Evolutionary conservation across 2,888 invertebrate genomes (phyloP), one percentile per base, ranked within the genome.

Genomic region (Oscheius sp.): DNA sequence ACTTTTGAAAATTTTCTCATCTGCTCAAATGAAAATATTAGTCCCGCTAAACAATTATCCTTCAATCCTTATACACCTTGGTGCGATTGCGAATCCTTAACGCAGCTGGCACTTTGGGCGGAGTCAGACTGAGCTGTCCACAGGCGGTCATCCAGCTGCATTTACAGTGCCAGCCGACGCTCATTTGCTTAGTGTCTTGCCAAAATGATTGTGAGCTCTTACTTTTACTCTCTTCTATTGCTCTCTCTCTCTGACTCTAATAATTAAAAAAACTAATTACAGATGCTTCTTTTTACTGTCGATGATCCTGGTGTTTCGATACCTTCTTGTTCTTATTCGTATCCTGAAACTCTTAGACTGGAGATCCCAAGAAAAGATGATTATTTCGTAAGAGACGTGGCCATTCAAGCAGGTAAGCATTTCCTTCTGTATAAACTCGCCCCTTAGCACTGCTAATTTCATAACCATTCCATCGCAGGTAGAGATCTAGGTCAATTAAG

Each of bases 81-180:
- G 42, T 17, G 42, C 42, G 23, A 48, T n/a, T n/a, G n/a, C n/a
- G n/a, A 48, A 48, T 48, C 48, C 48, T 48, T 48, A 20, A 15
- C 25, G 55, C 55, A 55, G 55, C 55, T 55, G 55, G 33, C 34
- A 33, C 15, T n/a, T 33, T 34, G 55, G 52, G 55, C 55, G 55
- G 55, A 55, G 55, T 55, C 55, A 33, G 55, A 17, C n/a, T 20
- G 42, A n/a, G 42, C 42, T 3, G 42, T n/a, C 55, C 55, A 34
- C 17, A 55, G 55, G 55, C 55, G 55, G 55, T 33, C 55, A 55
- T 55, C 61, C 61, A 25, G 37, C 37, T 17, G 29, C 61, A 25
- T 45, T 42, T 61, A 61, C 45, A 15, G 45, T 45, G n/a, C n/a
- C n/a, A n/a, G n/a, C n/a, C n/a, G n/a, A n/a, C n/a, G n/a, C n/a